Percentiles rank a stretch among this genome's conserved stretches.
Evolutionary conservation across 2,797 vertebrate species (phyloP).

Genomic region (Dicrostonyx torquatus): DNA sequence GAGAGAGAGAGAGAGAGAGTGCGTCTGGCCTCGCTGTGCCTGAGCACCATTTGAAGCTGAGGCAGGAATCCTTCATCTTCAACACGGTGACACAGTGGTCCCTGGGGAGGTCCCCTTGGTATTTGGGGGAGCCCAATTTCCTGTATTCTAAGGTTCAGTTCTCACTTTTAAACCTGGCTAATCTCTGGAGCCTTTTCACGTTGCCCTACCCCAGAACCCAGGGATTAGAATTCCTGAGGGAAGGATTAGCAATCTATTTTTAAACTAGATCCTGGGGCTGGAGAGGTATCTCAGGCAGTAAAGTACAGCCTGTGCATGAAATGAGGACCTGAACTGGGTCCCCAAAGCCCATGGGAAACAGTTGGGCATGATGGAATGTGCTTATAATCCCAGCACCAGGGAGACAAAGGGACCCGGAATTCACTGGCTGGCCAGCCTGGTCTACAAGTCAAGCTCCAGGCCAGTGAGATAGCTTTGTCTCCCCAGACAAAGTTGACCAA

Average conservation of each 20-base stretch:
- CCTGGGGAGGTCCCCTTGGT: not conserved
- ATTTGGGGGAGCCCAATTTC: not conserved
- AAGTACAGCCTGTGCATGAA: not conserved
- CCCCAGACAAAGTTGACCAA: not conserved
- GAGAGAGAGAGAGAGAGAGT: not conserved
- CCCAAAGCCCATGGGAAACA: not conserved
- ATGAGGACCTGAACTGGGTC: not conserved
- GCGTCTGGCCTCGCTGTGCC: not conserved
- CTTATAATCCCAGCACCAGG: not conserved
- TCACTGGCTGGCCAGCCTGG: not conserved
- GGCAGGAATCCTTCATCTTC: not conserved
- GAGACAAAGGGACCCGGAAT: not conserved
- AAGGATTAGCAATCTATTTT: slow-evolving; percentile 17
- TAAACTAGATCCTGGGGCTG: not conserved
- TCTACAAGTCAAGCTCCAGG: not conserved
- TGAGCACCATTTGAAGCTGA: not conserved
- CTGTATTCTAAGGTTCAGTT: not conserved
- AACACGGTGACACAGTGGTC: not conserved
- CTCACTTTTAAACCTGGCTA: not conserved
- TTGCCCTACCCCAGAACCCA: not conserved
- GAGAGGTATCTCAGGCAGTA: not conserved
- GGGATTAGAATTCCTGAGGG: not conserved
- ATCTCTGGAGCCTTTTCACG: slow-evolving; percentile 26
- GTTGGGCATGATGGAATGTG: not conserved
- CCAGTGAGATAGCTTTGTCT: not conserved